Evolutionary conservation across 2,797 vertebrate species (phyloP).

Genomic region (Fundulus diaphanus): DNA sequence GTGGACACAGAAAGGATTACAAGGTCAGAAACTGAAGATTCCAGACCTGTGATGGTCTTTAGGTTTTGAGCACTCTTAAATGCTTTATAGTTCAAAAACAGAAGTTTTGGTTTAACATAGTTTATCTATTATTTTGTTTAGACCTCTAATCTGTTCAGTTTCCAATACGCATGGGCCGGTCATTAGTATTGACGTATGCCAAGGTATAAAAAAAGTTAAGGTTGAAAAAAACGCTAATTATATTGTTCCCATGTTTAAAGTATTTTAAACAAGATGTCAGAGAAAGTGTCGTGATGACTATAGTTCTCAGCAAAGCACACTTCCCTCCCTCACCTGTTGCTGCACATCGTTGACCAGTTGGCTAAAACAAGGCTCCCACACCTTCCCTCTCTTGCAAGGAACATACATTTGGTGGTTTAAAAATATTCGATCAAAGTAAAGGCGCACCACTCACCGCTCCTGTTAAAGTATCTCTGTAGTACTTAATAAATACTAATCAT

Average conservation of each 20-base stretch:
- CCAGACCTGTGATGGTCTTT: not conserved
- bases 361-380: too few relatives aligned
- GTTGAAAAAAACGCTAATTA: not conserved
- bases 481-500: too few relatives aligned
- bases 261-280: not conserved
- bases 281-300: not conserved
- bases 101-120: not conserved
- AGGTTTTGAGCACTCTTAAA: constrained; percentile 3
- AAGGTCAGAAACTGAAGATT: constrained; percentile 20
- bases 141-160: not conserved
- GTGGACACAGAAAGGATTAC: constrained; percentile 55
- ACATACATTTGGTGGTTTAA: too few relatives aligned
- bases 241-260: not conserved
- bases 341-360: too few relatives aligned
- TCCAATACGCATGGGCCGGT: not conserved
- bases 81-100: not conserved
- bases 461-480: too few relatives aligned
- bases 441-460: too few relatives aligned
- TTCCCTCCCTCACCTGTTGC: too few relatives aligned
- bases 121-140: not conserved
- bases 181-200: not conserved
- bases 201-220: not conserved
- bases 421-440: too few relatives aligned
- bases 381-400: too few relatives aligned
- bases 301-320: too few relatives aligned